phyloP scores from a whole-genome alignment of 2,888 invertebrate genomes.

The Parthenolecanium corni region DNA sequence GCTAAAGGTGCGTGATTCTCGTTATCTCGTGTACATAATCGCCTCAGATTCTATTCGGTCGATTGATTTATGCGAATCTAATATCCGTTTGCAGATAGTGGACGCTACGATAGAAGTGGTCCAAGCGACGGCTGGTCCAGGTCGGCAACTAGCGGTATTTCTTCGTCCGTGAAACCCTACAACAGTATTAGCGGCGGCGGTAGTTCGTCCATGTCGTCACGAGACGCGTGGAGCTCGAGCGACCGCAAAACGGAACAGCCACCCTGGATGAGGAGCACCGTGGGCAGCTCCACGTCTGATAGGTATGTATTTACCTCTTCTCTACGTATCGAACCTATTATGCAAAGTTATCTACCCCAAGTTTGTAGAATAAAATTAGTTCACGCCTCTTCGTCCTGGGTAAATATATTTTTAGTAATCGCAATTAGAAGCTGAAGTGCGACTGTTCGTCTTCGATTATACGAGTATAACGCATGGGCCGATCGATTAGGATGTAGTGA shows the following conservation, averaged over 20 bases:
- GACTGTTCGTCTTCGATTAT: too few relatives aligned
- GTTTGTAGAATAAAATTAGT: too few relatives aligned
- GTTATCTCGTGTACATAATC: not conserved
- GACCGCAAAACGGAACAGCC: conserved; percentile 11
- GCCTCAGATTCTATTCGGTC: not conserved
- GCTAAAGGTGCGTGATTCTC: conserved; percentile 2
- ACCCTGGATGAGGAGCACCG: conserved; percentile 3
- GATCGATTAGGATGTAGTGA: too few relatives aligned
- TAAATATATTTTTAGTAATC: too few relatives aligned
- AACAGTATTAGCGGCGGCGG: conserved; percentile 5
- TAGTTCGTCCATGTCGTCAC: not conserved
- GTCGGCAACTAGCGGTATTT: not conserved
- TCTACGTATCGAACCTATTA: too few relatives aligned
- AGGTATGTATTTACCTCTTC: not conserved
- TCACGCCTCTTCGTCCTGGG: too few relatives aligned
- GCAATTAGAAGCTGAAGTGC: too few relatives aligned
- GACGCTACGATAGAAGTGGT: conserved; percentile 10
- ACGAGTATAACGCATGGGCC: too few relatives aligned
- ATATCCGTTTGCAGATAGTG: not conserved
- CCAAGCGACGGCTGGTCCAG: conserved; percentile 10
- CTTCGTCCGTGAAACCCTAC: conserved; percentile 11
- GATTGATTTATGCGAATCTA: not conserved
- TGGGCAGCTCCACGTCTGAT: conserved; percentile 5
- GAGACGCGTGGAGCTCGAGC: not conserved
- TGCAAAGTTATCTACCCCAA: too few relatives aligned